phyloP scores from a whole-genome alignment of 2,113 vertebrate genomes.

The Nothocercus nigrocapillus region DNA sequence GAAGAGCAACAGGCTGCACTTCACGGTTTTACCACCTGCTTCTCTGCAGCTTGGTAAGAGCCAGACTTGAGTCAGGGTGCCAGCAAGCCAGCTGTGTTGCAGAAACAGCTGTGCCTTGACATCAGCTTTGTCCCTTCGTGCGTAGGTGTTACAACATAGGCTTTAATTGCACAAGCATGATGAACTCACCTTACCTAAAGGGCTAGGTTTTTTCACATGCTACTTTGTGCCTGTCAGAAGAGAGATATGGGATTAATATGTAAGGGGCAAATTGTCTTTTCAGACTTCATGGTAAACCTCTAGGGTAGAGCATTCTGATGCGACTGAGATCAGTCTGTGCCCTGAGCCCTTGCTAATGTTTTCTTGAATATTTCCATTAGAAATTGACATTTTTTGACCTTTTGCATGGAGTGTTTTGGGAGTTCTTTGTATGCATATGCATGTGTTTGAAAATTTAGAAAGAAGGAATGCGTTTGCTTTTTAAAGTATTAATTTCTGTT shows the following conservation, averaged over 20 bases:
- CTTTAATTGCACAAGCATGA: not conserved
- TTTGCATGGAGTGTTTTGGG: not conserved
- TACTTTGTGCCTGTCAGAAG: not conserved
- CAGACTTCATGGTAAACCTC: not conserved
- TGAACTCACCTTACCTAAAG: not conserved
- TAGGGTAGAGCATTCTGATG: not conserved
- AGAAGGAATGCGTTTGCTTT: not conserved
- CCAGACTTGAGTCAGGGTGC: not conserved
- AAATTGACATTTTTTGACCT: not conserved
- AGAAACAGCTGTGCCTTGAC: slow-evolving; percentile 30
- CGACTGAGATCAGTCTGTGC: not conserved
- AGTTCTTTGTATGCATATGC: rapidly evolving
- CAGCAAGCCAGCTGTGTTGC: not conserved
- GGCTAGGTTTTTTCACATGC: not conserved
- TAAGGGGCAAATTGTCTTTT: not conserved
- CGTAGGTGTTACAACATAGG: not conserved
- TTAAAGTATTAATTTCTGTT: not conserved
- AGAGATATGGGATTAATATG: not conserved
- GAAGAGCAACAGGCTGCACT: not conserved
- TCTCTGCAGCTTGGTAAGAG: not conserved
- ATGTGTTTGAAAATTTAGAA: not conserved
- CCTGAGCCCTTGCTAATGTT: not conserved
- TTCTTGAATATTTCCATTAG: not conserved
- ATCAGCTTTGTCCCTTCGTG: slow-evolving; percentile 8
- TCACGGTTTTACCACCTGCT: not conserved